These are phyloP conservation scores for Syrista parreyssii DNA, from an alignment of 2,888 invertebrate genomes.

Conservation along the genomic window DNA sequence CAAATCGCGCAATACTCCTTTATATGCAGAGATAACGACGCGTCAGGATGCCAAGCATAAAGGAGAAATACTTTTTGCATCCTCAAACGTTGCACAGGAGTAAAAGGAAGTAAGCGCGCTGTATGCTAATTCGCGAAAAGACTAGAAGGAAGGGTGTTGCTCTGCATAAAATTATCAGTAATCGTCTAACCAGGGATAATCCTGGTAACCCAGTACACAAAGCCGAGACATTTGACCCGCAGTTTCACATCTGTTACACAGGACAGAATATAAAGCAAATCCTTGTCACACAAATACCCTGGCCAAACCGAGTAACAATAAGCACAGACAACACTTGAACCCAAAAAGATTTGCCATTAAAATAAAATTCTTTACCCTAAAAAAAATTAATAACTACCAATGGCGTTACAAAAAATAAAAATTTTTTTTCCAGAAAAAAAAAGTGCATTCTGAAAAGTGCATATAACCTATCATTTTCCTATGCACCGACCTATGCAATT, in stretches of 20 bases:
- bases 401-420: too few species aligned
- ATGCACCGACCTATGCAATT: too few species aligned
- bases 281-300: neutral
- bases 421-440: too few species aligned
- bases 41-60: neutral
- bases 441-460: too few species aligned
- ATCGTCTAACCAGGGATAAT: neutral
- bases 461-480: too few species aligned
- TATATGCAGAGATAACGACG: neutral
- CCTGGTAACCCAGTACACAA: neutral
- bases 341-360: too few species aligned
- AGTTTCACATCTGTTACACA: neutral
- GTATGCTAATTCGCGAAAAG: constrained; percentile 2
- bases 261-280: neutral
- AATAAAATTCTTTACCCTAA: too few species aligned
- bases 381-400: too few species aligned
- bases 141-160: neutral
- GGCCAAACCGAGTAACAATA: too few species aligned
- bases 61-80: neutral
- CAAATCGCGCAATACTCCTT: neutral
- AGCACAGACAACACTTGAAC: too few species aligned
- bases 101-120: neutral
- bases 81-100: neutral
- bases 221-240: neutral
- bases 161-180: neutral